These are phyloP conservation scores for Microtus oregoni DNA, from an alignment of 2,113 vertebrate species.

Conservation along the genomic window DNA sequence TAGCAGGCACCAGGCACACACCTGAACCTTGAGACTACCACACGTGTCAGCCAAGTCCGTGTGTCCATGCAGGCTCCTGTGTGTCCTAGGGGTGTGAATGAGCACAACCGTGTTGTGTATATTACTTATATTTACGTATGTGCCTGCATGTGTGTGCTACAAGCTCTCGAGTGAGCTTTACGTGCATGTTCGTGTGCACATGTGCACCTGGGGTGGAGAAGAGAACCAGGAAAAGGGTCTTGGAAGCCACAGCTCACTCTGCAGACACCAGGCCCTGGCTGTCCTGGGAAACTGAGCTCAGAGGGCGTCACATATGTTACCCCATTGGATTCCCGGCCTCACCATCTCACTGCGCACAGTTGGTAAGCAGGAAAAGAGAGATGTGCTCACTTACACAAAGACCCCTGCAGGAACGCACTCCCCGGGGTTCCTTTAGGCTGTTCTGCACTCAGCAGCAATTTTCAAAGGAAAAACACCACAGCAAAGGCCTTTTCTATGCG, in stretches of 20 bases:
- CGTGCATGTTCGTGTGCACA: accelerated
- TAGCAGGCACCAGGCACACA: accelerated
- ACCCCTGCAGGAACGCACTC: accelerated
- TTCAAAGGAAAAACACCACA: accelerated
- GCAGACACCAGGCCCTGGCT: background rate
- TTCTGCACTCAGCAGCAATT: background rate
- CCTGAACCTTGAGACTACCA: accelerated
- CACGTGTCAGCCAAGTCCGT: background rate
- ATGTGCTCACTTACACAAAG: accelerated
- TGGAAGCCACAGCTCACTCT: background rate
- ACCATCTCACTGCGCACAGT: accelerated
- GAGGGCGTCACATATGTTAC: accelerated
- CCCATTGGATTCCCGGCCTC: accelerated
- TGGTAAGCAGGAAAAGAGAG: background rate
- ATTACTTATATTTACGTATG: background rate
- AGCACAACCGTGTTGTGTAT: background rate
- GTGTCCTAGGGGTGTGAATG: background rate
- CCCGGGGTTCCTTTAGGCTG: accelerated
- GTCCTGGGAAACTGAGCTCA: background rate
- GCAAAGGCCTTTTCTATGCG: background rate
- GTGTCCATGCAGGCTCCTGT: background rate
- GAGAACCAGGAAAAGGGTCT: accelerated
- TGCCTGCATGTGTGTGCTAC: background rate
- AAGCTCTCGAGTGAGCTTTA: background rate
- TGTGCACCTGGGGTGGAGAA: accelerated